Conservation (phyloP, 2,888 invertebrate genomes). For the Muscina levida region DNA sequence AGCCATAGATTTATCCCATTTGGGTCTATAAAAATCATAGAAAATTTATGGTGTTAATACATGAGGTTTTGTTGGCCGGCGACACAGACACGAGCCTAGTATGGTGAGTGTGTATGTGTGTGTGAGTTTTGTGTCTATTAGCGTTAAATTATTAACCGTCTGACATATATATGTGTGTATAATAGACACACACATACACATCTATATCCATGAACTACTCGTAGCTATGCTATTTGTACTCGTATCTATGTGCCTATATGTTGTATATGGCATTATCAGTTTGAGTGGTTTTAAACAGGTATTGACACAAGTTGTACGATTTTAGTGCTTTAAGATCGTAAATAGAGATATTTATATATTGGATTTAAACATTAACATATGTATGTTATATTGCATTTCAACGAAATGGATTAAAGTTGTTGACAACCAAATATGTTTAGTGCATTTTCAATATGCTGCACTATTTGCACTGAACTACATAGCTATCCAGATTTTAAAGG, state of each 20-base stretch:
- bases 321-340: slow-evolving; percentile 30
- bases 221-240: no score
- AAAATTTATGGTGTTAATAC: slow-evolving; percentile 57
- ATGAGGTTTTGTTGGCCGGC: no score
- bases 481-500: no score
- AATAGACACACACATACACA: background rate
- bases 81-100: no score
- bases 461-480: no score
- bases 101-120: background rate
- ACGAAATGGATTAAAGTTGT: background rate
- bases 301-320: slow-evolving; percentile 31
- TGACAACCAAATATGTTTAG: background rate
- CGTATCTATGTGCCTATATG: no score
- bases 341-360: slow-evolving; percentile 22
- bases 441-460: no score
- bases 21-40: slow-evolving; percentile 56
- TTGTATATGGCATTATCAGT: no score
- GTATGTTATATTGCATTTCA: no score
- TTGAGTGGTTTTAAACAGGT: slow-evolving; percentile 15
- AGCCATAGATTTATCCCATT: slow-evolving; percentile 57
- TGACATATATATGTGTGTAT: background rate
- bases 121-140: background rate
- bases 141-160: slow-evolving; percentile 11
- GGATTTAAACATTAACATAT: slow-evolving; percentile 20
- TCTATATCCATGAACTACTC: background rate